These are phyloP conservation scores for Origma solitaria DNA, from an alignment of 2,113 vertebrate genomes.

Conservation along the genomic window DNA sequence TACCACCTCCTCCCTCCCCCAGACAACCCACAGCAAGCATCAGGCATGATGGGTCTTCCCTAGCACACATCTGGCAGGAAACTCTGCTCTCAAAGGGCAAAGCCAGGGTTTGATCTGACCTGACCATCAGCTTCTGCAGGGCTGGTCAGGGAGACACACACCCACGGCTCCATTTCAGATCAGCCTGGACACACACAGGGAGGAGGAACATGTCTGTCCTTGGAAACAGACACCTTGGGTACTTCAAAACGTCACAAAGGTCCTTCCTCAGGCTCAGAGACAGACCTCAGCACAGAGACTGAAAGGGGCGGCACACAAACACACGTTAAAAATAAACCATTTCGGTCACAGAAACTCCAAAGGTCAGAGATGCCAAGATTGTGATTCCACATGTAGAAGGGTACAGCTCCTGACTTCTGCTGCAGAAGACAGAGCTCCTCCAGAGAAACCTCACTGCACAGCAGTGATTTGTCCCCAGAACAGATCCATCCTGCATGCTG, in stretches of 20 bases:
- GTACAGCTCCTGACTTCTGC: neutral
- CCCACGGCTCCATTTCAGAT: rapidly evolving
- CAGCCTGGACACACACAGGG: neutral
- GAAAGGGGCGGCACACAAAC: neutral
- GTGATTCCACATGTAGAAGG: neutral
- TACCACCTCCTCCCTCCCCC: neutral
- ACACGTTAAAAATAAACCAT: neutral
- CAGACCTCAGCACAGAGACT: neutral
- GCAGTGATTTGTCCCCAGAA: neutral
- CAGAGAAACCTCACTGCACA: neutral
- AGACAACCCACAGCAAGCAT: neutral
- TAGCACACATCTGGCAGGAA: neutral
- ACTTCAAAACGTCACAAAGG: neutral
- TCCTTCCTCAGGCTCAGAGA: neutral
- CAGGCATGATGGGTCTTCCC: neutral
- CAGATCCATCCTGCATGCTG: rapidly evolving
- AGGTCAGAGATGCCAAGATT: neutral
- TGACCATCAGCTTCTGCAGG: neutral
- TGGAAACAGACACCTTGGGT: neutral
- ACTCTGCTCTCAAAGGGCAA: neutral
- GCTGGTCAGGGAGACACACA: neutral
- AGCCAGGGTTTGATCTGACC: rapidly evolving
- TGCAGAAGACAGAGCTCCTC: neutral
- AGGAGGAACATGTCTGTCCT: neutral
- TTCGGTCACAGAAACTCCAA: neutral